These are phyloP conservation scores for Phallusia fumigata DNA, from an alignment of 23 tunicate genomes.

Conservation along the genomic window DNA sequence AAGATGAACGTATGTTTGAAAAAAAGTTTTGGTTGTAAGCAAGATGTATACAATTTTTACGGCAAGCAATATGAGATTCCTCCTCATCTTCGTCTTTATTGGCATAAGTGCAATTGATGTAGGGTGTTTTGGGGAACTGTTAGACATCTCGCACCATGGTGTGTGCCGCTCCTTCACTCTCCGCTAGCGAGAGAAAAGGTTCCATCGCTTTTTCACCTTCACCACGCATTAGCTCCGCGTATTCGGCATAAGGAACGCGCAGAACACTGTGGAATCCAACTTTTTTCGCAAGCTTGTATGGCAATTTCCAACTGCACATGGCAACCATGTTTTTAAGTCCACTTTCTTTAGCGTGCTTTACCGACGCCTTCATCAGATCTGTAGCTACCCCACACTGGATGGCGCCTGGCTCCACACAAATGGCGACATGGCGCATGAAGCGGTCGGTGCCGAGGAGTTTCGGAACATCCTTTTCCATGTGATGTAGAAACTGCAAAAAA, in stretches of 20 bases:
- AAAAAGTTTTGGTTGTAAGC: too few relatives aligned
- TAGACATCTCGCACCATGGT: background rate
- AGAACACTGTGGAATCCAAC: constrained; percentile 57
- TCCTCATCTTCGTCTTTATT: too few relatives aligned
- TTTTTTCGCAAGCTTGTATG: constrained; percentile 65
- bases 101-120: too few relatives aligned
- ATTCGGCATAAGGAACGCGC: constrained; percentile 42
- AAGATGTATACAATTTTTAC: too few relatives aligned
- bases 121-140: background rate
- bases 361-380: constrained; percentile 62
- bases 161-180: background rate
- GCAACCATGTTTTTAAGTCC: constrained; percentile 55
- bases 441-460: constrained; percentile 36
- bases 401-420: constrained; percentile 62
- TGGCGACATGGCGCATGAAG: constrained; percentile 88
- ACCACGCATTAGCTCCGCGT: constrained; percentile 21
- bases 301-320: constrained; percentile 81
- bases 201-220: constrained; percentile 3
- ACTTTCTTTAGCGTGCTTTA: constrained; percentile 38
- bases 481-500: constrained; percentile 59
- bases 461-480: constrained; percentile 46
- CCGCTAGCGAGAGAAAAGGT: background rate
- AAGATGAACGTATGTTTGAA: too few relatives aligned
- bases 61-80: too few relatives aligned
- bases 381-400: constrained; percentile 77